Base-by-base conservation (phyloP, 2,888 invertebrate genomes). In the Dione vanillae region DNA sequence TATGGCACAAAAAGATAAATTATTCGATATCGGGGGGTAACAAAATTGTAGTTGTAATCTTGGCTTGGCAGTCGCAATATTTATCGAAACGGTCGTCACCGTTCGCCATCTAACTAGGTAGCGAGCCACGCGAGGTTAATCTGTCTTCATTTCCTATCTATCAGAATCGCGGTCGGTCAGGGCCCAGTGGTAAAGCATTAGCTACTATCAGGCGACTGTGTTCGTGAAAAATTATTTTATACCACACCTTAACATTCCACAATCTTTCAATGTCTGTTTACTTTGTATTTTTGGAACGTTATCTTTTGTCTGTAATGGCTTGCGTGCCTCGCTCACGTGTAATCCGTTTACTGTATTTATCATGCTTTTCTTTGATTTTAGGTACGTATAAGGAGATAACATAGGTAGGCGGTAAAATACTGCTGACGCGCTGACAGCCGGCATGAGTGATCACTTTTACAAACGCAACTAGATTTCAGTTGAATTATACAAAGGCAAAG, bases 81-180 rank as follows among this genome's bases (percentile, higher is more conserved):
- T 80, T 78, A 78, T 74, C 75, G 76, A 79, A 78, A 77, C 77
- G 78, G 75, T 78, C 72, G 78, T 76, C 74, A 73, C 74, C 69
- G 72, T 76, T 76, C 74, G 72, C 74, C 71, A 72, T 75, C 76
- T 76, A 77, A 74, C 79, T 73, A 78, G 77, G 85, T 85, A 86
- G 87, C 86, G 84, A 77, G 91, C 90, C 91, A 92, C 91, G 91
- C 91, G 83, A 91, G 75, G 86, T 85, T 90, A 92, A 93, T 92
- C 90, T 85, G 88, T 93, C 93, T 92, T 93, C 91, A 92, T 93
- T 93, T 91, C 91, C 91, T 92, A 91, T 92, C 93, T 92, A 92
- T 92, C 91, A 89, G 86, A 89, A 87, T 81, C 78, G 80, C 83
- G 82, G 84, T 79, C 80, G 83, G 80, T 85, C 83, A 80, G 79